phyloP scores from a whole-genome alignment of 2,113 vertebrate species.

The Neopipo cinnamomea region DNA sequence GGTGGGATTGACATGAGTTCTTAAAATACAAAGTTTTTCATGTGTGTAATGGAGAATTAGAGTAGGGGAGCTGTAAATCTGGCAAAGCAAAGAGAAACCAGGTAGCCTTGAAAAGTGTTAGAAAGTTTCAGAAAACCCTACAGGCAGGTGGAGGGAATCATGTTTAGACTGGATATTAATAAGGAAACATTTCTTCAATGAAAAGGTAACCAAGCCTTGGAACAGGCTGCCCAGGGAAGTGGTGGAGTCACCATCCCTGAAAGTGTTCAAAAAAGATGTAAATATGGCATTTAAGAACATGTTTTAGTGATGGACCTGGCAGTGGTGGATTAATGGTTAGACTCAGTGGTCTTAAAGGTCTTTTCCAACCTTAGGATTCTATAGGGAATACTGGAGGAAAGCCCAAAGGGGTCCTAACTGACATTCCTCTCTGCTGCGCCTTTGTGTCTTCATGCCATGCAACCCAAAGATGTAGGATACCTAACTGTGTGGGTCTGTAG shows the following conservation, averaged over 20 bases:
- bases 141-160: background rate
- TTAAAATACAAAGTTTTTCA: background rate
- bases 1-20: background rate
- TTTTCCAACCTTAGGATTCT: background rate
- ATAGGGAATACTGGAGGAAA: background rate
- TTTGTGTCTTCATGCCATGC: background rate
- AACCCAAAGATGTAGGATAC: accelerated
- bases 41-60: background rate
- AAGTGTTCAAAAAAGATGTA: background rate
- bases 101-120: background rate
- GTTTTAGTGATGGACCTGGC: background rate
- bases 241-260: background rate
- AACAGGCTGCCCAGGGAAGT: background rate
- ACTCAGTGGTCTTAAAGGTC: background rate
- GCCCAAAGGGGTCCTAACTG: background rate
- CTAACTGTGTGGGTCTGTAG: background rate
- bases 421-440: background rate
- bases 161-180: background rate
- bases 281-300: background rate
- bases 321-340: background rate
- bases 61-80: background rate
- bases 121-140: background rate
- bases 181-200: background rate
- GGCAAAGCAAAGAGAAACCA: background rate
- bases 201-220: background rate